Base-by-base conservation (phyloP, 2,888 invertebrate genomes). In the Phalera bucephala region DNA sequence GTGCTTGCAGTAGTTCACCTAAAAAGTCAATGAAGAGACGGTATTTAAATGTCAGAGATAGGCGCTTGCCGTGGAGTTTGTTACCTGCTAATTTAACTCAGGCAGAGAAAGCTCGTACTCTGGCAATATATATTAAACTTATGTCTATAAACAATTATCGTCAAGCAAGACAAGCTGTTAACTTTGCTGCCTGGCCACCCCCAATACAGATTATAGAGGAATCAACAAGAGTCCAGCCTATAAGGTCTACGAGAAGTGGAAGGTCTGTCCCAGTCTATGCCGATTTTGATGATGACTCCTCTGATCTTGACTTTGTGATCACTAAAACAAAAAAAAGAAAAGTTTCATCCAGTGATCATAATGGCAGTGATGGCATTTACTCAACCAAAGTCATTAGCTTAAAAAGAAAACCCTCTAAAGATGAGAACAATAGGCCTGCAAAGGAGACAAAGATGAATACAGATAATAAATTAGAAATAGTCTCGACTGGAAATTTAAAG, bases 31-130 rank as follows among this genome's bases (percentile, higher is more conserved):
- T 88, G 72, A 84, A 82, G 48, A 75, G 88, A 38, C 66, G 75
- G 4, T 81, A 75, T 52, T 41, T 82, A 27, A 80, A 88, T 67
- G 89, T 88, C 0, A 72, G 61, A 52, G 89, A 89, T 31, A 77
- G 85, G 42, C 66, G 89, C 20, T 68, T 89, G 75, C 89, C 89
- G n/a, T 89, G 89, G 89, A 82, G 89, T 40, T 50, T 89, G 7
- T 51, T 89, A 19, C 84, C 89, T 1, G 66, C 54, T 12, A 56
- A 72, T 19, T 57, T 87, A 29, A 77, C 80, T 12, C 76, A 74
- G 23, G 74, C 80, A 14, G 86, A 89, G 45, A 86, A 86, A 55
- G 87, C 87, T 9, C 72, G 78, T 5, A 75, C 80, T 12, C 64
- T 89, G 13, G 81, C 87, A 28, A 83, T 85, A 12, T 88, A 89